Conservation (phyloP, 2,113 vertebrate species). For the Larimichthys polyactis region DNA sequence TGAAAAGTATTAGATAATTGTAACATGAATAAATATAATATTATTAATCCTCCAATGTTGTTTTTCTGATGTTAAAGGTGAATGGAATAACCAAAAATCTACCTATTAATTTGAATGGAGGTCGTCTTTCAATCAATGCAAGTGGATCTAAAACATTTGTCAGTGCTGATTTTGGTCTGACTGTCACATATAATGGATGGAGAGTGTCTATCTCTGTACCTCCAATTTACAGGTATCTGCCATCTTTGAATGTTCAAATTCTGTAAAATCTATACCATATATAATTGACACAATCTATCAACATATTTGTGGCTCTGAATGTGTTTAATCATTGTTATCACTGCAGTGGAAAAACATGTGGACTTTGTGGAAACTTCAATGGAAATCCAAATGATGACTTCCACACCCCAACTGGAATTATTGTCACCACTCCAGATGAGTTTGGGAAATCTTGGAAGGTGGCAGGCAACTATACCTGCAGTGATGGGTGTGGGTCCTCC, state of each 20-base stretch:
- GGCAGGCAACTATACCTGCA: constrained; percentile 45
- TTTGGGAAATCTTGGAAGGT: constrained; percentile 72
- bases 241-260: neutral
- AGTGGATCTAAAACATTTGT: constrained; percentile 51
- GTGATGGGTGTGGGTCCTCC: constrained; percentile 29
- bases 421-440: neutral
- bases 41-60: neutral
- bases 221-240: constrained; percentile 51
- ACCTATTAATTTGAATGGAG: constrained; percentile 57
- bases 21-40: neutral
- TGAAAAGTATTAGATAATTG: neutral
- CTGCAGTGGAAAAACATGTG: constrained; percentile 59
- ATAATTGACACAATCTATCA: neutral
- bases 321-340: neutral
- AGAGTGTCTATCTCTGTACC: constrained; percentile 65
- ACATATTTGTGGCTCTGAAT: neutral
- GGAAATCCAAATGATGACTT: constrained; percentile 69
- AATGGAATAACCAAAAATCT: constrained; percentile 64
- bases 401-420: constrained; percentile 42
- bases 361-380: constrained; percentile 81
- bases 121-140: constrained; percentile 51
- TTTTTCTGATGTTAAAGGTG: constrained; percentile 49
- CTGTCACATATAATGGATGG: constrained; percentile 65
- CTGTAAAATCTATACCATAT: neutral
- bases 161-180: constrained; percentile 63